Evolutionary conservation across 2,113 vertebrate genomes (phyloP), one percentile per base, ranked within the genome.

Genomic region (Oreochromis aureus): DNA sequence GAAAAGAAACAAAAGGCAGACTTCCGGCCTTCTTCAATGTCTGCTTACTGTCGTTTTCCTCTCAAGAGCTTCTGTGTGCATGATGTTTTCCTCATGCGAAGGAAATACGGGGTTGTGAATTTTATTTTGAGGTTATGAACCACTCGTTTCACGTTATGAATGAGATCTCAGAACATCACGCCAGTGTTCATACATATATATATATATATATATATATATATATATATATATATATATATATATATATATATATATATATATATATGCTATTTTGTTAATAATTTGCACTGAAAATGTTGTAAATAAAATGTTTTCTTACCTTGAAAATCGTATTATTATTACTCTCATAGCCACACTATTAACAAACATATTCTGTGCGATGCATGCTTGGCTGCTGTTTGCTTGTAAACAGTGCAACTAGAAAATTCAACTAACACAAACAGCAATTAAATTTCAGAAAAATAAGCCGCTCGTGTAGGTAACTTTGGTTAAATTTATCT

Each of bases 221-320:
- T 96, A 41, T 87, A 94, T 92, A 89, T 92, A 88, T 95, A 94
- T 96, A 94, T 91, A 89, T 92, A 89, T 4, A 92, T 89, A 94
- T 91, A 88, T 92, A 89, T 95, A 94, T 96, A 46, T 87, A 88
- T 92, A 92, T 95, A 94, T 96, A 22, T 85, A 94, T 90, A 88
- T 89, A 89, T 95, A 92, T 96, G 94, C 90, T 96, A 96, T 95
- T 95, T 95, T 96, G 93, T 94, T 94, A 94, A 95, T 95, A 94
- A 95, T 95, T 97, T 97, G 97, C 97, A 97, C 97, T 97, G 97
- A 97, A 96, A 94, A 89, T 95, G 94, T 90, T 99, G 98, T 99
- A 99, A 98, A 99, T 99, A 98, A 98, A 99, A 97, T 91, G 96
- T 98, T 98, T 98, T 98, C 96, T 95, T 98, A 97, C 91, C 96